phyloP scores from a whole-genome alignment of 2,113 vertebrate species.

The Alaudala cheleensis region DNA sequence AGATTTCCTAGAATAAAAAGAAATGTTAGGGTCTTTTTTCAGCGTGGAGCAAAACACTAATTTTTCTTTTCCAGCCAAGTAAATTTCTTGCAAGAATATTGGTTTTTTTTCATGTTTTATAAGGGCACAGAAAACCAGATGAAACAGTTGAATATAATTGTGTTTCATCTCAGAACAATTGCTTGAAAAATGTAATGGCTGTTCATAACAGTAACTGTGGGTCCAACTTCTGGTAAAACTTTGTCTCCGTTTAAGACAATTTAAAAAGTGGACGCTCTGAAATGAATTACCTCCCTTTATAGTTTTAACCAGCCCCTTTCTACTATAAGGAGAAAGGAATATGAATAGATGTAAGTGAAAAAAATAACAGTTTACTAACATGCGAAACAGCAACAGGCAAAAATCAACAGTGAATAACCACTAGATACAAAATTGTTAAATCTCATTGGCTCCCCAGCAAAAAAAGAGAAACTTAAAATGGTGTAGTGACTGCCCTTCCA shows the following conservation, averaged over 20 bases:
- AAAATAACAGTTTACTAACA: not conserved
- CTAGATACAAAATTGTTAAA: not conserved
- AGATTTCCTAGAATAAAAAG: not conserved
- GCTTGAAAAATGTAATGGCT: not conserved
- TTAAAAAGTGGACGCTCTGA: not conserved
- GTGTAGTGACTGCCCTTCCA: fast-evolving
- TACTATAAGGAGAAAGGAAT: not conserved
- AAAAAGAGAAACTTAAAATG: not conserved
- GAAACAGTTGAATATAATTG: not conserved
- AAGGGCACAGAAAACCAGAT: not conserved
- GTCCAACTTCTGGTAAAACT: not conserved
- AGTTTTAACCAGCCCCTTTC: not conserved
- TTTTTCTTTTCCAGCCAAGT: not conserved
- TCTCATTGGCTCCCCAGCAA: not conserved
- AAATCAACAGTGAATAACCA: not conserved
- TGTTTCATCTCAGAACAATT: not conserved
- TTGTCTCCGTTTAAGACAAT: not conserved
- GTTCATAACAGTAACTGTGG: not conserved
- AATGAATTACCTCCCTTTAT: not conserved
- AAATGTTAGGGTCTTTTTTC: not conserved
- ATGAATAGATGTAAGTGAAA: not conserved
- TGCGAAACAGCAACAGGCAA: fast-evolving
- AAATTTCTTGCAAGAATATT: not conserved
- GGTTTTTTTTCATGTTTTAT: not conserved
- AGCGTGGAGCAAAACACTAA: fast-evolving